phyloP scores from a whole-genome alignment of 2,113 vertebrate species.

The Polypterus bichir region DNA sequence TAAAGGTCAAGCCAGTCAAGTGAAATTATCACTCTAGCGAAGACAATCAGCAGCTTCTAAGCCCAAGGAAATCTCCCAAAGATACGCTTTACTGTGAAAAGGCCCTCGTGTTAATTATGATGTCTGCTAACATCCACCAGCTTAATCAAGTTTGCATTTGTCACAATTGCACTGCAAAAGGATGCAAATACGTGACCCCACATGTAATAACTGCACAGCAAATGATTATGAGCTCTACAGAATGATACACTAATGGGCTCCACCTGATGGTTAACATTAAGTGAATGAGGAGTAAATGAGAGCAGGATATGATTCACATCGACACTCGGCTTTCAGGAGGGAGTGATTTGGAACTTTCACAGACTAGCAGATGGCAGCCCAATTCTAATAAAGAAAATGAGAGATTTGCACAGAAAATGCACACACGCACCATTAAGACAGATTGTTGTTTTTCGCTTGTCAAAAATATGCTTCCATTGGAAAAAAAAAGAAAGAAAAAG shows the following conservation, averaged over 20 bases:
- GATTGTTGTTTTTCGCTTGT: too few relatives aligned
- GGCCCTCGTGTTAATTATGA: not conserved
- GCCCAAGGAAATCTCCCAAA: not conserved
- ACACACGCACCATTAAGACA: not conserved
- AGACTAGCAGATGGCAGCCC: constrained; percentile 54
- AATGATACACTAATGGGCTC: constrained; percentile 24
- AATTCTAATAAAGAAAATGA: constrained; percentile 55
- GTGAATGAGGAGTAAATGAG: constrained; percentile 28
- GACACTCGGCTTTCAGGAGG: constrained; percentile 29
- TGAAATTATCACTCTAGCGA: not conserved
- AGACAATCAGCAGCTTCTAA: not conserved
- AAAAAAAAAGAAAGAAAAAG: too few relatives aligned
- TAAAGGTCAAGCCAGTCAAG: not conserved
- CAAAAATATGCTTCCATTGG: too few relatives aligned
- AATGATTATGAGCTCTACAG: constrained; percentile 16
- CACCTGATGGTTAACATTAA: constrained; percentile 19
- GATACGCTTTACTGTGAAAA: not conserved
- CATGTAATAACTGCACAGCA: constrained; percentile 17
- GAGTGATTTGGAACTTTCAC: constrained; percentile 29
- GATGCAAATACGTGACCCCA: constrained; percentile 9
- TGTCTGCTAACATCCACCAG: not conserved
- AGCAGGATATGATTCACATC: constrained; percentile 28
- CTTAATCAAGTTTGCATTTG: not conserved
- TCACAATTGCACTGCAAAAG: constrained; percentile 1
- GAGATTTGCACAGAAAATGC: constrained; percentile 37